A percentile compares a stretch with the other conserved stretches of the same genome.
Conservation (phyloP, 1,140 invertebrate species). For the Drosophila sucinea region DNA sequence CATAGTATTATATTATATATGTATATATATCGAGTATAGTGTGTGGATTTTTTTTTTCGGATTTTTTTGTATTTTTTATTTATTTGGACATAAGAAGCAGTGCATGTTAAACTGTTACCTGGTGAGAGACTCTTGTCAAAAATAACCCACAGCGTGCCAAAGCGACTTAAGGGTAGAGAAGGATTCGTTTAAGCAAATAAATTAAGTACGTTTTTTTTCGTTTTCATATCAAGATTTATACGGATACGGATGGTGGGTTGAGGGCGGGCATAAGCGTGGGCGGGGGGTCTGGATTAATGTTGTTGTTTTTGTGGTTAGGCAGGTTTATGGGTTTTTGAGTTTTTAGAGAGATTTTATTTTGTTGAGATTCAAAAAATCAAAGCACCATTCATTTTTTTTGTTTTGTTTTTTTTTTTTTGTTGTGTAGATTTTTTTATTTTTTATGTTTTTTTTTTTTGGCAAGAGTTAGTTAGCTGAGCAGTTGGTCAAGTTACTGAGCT, state of each 20-base stretch:
- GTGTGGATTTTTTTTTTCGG: conserved; percentile 44
- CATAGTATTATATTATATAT: conserved; percentile 15
- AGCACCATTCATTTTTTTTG: conserved; percentile 46
- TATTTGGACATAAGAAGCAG: conserved; percentile 79
- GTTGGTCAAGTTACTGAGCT: conserved; percentile 43
- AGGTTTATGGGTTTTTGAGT: not conserved
- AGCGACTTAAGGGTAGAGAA: conserved; percentile 83
- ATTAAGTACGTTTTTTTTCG: conserved; percentile 42
- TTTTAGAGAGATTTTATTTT: conserved; percentile 23
- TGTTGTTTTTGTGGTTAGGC: conserved; percentile 19
- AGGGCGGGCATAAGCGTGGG: conserved; percentile 15
- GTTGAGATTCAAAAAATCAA: conserved; percentile 72
- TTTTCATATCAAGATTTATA: conserved; percentile 12
- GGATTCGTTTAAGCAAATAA: conserved; percentile 51
- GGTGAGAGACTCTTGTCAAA: conserved; percentile 83
- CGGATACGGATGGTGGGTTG: not conserved
- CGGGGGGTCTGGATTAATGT: conserved; percentile 31
- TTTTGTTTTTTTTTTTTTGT: not conserved
- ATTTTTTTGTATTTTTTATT: conserved; percentile 40
- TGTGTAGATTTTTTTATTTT: not conserved
- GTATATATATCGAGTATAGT: conserved; percentile 30
- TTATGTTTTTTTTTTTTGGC: conserved; percentile 5
- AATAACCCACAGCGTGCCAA: conserved; percentile 85
- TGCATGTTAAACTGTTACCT: conserved; percentile 82
- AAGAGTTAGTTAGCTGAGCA: conserved; percentile 60